These are phyloP conservation scores for Drosophila histrio DNA, from an alignment of 2,888 invertebrate species.

Conservation along the genomic window DNA sequence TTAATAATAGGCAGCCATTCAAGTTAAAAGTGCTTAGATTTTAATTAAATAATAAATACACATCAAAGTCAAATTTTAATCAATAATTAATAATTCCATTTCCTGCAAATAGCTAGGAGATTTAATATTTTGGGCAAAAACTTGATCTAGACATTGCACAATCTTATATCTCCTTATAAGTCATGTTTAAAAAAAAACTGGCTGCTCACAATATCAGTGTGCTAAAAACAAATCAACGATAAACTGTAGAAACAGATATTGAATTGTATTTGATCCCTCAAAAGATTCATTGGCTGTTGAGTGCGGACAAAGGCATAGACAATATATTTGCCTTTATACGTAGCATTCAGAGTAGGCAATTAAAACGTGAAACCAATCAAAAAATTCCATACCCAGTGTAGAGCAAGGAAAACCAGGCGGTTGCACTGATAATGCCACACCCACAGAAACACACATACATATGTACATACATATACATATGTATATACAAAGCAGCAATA, in stretches of 20 bases:
- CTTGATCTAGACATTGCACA: not conserved
- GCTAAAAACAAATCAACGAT: conserved; percentile 33
- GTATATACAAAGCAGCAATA: conserved; percentile 39
- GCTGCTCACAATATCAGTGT: not conserved
- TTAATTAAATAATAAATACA: conserved; percentile 65
- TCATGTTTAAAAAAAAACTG: conserved; percentile 11
- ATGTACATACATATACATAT: not conserved
- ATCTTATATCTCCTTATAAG: not conserved
- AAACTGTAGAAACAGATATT: conserved; percentile 34
- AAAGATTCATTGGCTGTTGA: conserved; percentile 19
- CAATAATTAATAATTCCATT: conserved; percentile 36
- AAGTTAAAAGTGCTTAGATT: conserved; percentile 71
- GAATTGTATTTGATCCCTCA: conserved; percentile 49
- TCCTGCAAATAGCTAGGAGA: not conserved
- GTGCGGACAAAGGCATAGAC: conserved; percentile 36
- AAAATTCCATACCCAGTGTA: conserved; percentile 66
- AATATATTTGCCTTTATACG: conserved; percentile 26
- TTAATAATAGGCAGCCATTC: conserved; percentile 64
- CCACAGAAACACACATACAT: not conserved
- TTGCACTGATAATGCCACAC: conserved; percentile 61
- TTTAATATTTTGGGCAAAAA: not conserved
- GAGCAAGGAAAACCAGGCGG: conserved; percentile 7
- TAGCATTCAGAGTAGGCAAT: conserved; percentile 49
- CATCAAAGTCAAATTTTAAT: conserved; percentile 59
- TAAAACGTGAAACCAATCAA: conserved; percentile 76